Evolutionary conservation across 1,140 invertebrate genomes (phyloP).

Genomic region (Parasteatoda tepidariorum): DNA sequence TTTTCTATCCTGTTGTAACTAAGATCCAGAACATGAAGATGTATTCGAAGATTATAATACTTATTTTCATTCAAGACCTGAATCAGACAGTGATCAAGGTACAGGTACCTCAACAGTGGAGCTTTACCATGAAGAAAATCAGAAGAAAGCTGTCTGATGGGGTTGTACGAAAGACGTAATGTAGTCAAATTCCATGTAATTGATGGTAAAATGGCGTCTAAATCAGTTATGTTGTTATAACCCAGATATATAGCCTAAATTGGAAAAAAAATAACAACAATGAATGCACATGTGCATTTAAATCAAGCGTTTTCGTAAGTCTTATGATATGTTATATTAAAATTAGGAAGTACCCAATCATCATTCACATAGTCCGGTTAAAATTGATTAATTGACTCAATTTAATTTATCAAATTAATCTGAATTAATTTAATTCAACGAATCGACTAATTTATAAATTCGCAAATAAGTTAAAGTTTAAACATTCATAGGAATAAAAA

Average conservation of each 20-base stretch:
- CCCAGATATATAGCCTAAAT: conserved; percentile 16
- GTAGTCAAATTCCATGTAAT: not conserved
- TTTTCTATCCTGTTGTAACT: conserved; percentile 16
- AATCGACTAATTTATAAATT: too few species aligned
- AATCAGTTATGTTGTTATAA: conserved; percentile 8
- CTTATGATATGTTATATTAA: too few species aligned
- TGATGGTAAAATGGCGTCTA: not conserved
- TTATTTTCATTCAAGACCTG: not conserved
- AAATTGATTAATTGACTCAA: too few species aligned
- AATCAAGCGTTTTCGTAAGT: too few species aligned
- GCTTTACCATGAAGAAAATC: conserved; percentile 1
- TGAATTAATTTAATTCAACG: too few species aligned
- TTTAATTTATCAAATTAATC: too few species aligned
- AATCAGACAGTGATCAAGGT: conserved; percentile 26
- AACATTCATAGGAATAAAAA: too few species aligned
- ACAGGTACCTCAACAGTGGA: not conserved
- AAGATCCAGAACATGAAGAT: not conserved
- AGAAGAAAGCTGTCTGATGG: not conserved
- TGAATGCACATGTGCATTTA: too few species aligned
- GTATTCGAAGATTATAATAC: not conserved
- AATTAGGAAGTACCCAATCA: too few species aligned
- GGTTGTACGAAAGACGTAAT: conserved; percentile 6
- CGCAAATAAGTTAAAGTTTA: too few species aligned
- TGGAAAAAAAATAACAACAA: too few species aligned
- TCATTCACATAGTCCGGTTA: too few species aligned